A percentile compares a stretch with the other conserved stretches of the same genome.
These are phyloP conservation scores for Phyllotreta cruciferae DNA, from an alignment of 2,888 invertebrate genomes.

Conservation along the genomic window DNA sequence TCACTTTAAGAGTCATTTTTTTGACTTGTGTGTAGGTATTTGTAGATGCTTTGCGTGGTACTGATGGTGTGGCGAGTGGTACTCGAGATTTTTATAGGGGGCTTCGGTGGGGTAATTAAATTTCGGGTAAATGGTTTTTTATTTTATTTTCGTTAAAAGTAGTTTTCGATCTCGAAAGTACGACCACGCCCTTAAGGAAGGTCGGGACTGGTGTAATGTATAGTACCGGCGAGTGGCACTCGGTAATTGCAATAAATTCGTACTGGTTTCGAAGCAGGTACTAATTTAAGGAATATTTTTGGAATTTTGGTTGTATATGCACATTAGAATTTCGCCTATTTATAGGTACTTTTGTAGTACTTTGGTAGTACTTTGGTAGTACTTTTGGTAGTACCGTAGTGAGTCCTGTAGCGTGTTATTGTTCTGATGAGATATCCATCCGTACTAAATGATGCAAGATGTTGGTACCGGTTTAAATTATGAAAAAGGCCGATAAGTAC, in stretches of 20 bases:
- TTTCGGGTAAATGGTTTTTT: conserved; percentile 16
- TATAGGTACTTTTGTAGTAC: too few relatives aligned
- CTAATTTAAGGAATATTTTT: too few relatives aligned
- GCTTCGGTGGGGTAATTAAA: neutral
- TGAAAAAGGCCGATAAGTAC: conserved; percentile 9
- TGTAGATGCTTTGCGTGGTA: too few relatives aligned
- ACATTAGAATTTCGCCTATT: too few relatives aligned
- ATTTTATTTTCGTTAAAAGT: neutral
- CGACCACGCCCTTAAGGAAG: conserved; percentile 19
- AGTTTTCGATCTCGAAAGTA: conserved; percentile 13
- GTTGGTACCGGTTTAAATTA: neutral
- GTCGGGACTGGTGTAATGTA: conserved; percentile 14
- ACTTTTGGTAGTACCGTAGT: too few relatives aligned
- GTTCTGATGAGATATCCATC: neutral
- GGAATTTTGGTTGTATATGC: too few relatives aligned
- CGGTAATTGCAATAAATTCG: too few relatives aligned
- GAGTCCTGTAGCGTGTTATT: neutral
- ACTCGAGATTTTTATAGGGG: neutral
- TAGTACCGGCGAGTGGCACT: neutral
- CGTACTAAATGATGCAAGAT: conserved; percentile 13
- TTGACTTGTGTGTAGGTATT: too few relatives aligned
- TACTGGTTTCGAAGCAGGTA: too few relatives aligned
- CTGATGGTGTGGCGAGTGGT: neutral
- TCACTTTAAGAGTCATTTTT: too few relatives aligned
- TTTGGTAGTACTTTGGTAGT: too few relatives aligned